These are phyloP conservation scores for Orchestia grillus DNA, from an alignment of 1,140 invertebrate species.

Conservation along the genomic window DNA sequence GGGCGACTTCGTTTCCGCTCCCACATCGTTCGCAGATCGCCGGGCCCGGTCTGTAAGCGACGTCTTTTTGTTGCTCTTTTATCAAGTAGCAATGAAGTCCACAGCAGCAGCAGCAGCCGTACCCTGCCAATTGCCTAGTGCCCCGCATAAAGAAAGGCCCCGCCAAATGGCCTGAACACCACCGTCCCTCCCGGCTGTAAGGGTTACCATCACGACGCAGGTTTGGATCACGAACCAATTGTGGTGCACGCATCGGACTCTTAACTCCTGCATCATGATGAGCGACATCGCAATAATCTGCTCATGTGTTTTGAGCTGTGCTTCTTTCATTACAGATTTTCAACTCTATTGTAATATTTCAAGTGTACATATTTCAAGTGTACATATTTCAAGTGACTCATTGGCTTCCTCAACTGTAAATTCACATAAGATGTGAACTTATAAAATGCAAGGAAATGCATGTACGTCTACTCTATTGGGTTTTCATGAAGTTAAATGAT, in stretches of 20 bases:
- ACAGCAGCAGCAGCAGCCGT: conserved; percentile 1
- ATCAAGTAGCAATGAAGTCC: conserved; percentile 20
- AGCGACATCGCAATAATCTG: neutral
- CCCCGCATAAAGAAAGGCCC: neutral
- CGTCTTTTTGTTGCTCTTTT: conserved; percentile 19
- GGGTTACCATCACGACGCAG: neutral
- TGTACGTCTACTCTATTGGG: neutral
- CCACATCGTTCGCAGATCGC: conserved; percentile 28
- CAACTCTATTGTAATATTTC: neutral
- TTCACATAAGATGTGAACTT: neutral
- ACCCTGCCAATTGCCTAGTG: conserved; percentile 5
- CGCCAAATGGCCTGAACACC: neutral
- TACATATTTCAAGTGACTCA: neutral
- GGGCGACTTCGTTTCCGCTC: conserved; percentile 34
- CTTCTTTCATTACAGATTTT: neutral
- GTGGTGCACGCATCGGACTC: neutral
- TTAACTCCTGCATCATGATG: neutral
- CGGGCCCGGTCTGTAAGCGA: neutral
- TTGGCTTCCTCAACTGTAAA: neutral
- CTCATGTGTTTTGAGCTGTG: neutral
- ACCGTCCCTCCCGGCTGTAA: neutral
- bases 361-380: neutral
- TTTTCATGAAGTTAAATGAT: neutral
- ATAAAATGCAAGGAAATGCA: neutral
- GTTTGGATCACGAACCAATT: neutral